These are phyloP conservation scores for Scelioninae gen. 2 DNA, from an alignment of 2,888 invertebrate genomes.

Conservation along the genomic window DNA sequence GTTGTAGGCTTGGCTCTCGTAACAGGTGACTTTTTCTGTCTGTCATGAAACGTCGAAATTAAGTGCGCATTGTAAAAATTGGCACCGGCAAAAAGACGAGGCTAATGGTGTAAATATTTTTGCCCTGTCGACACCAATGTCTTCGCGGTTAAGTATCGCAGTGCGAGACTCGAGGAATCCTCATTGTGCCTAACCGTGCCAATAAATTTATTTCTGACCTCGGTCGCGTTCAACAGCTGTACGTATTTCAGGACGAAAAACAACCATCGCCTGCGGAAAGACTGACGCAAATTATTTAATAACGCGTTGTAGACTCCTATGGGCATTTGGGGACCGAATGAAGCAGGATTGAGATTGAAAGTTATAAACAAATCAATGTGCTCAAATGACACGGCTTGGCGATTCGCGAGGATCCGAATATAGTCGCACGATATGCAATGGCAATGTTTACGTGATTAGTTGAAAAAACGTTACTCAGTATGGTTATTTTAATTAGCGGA, in stretches of 20 bases:
- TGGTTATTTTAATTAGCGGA: too few species aligned
- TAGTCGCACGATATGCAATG: too few species aligned
- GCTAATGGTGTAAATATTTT: constrained; percentile 30
- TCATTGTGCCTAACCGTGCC: constrained; percentile 56
- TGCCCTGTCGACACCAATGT: constrained; percentile 19
- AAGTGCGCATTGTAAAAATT: constrained; percentile 28
- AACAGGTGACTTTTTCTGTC: constrained; percentile 2
- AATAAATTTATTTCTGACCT: constrained; percentile 59
- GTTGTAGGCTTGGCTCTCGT: constrained; percentile 1
- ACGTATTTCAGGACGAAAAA: constrained; percentile 21
- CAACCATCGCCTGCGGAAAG: constrained; percentile 1
- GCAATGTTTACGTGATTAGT: too few species aligned
- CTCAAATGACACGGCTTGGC: too few species aligned
- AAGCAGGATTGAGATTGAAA: not conserved
- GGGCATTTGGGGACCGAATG: not conserved
- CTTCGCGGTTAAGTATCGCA: constrained; percentile 1
- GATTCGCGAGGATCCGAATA: too few species aligned
- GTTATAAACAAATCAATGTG: too few species aligned
- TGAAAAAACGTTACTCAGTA: too few species aligned
- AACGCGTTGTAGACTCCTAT: constrained; percentile 13
- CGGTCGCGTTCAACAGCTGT: constrained; percentile 36
- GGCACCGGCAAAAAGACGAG: constrained; percentile 11
- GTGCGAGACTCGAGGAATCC: constrained; percentile 37
- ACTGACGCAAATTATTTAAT: constrained; percentile 36
- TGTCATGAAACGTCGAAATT: constrained; percentile 16